Evolutionary conservation across 2,797 vertebrate genomes (phyloP), one percentile per base, ranked within the genome.

Genomic region (Cuculus canorus): DNA sequence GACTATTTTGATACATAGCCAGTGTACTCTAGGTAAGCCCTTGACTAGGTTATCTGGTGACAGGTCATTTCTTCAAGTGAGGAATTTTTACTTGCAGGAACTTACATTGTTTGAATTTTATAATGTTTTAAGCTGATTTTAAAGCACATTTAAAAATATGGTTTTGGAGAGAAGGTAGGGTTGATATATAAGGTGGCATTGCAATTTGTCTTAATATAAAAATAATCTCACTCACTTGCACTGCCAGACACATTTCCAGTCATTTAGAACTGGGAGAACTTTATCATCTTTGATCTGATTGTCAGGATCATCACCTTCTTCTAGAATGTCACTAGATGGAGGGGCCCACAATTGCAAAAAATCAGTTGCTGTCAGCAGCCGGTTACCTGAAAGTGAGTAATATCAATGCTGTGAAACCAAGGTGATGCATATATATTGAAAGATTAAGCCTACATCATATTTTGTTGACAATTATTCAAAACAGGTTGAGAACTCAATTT

Each of bases 161-260:
- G 17, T 18, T 88, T 86, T 70, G 57, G n/a, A 79, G 17, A 76
- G 39, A 75, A 85, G 48, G 72, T 10, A 89, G 17, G 13, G 28
- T 27, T 81, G 79, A 82, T 59, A 33, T 9, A 17, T 69, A 27
- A 82, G 37, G 13, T 30, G 32, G 43, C 32, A 81, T 6, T 65
- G 7, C 50, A 65, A 68, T 50, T 72, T 68, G 8, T 86, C 52
- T 89, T 73, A 73, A 50, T 48, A 57, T 27, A 76, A 75, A 91
- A 78, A 63, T 80, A 78, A 72, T 97, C 98, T 97, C 97, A 99
- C 99, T 98, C 97, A 99, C 99, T 99, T 99, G 99, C 99, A 99
- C 97, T 99, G 99, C 99, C 99, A 99, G 96, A 99, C 93, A 96
- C 99, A 99, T 93, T 98, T 99, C 99, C 99, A 99, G 97, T 99